Evolutionary conservation across 2,113 vertebrate genomes (phyloP).

Genomic region (Nyctereutes procyonoides): DNA sequence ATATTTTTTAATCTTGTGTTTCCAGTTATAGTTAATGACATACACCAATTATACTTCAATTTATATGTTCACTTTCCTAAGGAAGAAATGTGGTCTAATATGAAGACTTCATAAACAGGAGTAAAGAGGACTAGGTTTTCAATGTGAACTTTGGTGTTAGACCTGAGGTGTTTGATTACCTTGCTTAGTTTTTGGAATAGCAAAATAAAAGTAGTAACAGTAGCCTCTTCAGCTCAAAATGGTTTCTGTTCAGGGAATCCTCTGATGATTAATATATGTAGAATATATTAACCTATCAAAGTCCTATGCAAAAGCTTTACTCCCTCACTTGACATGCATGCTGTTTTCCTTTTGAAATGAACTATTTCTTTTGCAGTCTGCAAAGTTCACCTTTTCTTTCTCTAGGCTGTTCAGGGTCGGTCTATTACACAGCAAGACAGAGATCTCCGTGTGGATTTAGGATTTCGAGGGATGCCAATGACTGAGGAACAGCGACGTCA

Average conservation of each 20-base stretch:
- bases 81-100: neutral
- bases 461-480: slow-evolving; percentile 99
- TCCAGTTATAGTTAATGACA: neutral
- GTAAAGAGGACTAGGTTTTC: neutral
- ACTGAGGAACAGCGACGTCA: slow-evolving; percentile 97
- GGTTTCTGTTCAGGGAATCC: neutral
- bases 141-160: neutral
- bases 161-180: neutral
- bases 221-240: neutral
- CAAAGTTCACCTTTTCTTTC: slow-evolving; percentile 28
- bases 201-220: neutral
- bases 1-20: neutral
- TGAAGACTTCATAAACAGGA: neutral
- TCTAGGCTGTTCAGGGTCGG: slow-evolving; percentile 95
- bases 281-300: neutral
- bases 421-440: slow-evolving; percentile 93
- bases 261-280: neutral
- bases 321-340: neutral
- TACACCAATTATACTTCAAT: neutral
- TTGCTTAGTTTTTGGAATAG: neutral
- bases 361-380: neutral
- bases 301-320: neutral
- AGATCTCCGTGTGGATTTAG: slow-evolving; percentile 96
- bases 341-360: neutral
- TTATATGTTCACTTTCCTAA: neutral